Percentiles rank a stretch among this genome's conserved stretches.
These are phyloP conservation scores for Diadema setosum DNA, from an alignment of 35 echinoderm and acorn worm genomes.

Conservation along the genomic window DNA sequence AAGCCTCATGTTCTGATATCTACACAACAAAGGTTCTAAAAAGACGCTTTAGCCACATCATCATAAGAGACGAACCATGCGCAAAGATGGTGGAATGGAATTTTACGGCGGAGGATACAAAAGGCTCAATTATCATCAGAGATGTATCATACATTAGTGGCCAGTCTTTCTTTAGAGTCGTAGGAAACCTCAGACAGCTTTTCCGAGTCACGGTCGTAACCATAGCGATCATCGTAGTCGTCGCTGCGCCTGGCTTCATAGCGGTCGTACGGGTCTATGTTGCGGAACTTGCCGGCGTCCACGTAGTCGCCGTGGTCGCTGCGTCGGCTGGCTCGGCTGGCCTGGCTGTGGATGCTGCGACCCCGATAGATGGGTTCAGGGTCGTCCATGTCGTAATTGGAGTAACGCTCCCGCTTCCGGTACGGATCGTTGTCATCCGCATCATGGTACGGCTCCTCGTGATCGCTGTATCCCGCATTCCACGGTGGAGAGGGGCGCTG, in stretches of 20 bases:
- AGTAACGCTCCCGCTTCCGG: not conserved
- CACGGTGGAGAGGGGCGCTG: not conserved
- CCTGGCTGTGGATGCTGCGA: not conserved
- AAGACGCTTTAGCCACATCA: no score
- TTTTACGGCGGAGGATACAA: no score
- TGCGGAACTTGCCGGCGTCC: not conserved
- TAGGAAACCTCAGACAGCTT: constrained; percentile 20
- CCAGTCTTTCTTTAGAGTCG: constrained; percentile 47
- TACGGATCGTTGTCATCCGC: not conserved
- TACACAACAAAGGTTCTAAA: no score
- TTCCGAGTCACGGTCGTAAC: not conserved
- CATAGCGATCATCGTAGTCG: not conserved
- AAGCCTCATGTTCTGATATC: no score
- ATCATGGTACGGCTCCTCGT: not conserved
- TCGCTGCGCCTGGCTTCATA: not conserved
- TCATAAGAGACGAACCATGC: no score
- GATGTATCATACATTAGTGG: constrained; percentile 61
- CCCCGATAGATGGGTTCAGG: constrained; percentile 14
- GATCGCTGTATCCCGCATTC: not conserved
- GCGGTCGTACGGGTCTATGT: not conserved
- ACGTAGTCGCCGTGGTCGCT: not conserved
- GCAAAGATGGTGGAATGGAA: no score
- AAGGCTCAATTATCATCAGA: no score
- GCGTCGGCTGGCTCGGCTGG: not conserved
- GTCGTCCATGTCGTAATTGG: not conserved